Evolutionary conservation across 2,113 vertebrate species (phyloP).

Genomic region (Tenebrosternarchus preto): DNA sequence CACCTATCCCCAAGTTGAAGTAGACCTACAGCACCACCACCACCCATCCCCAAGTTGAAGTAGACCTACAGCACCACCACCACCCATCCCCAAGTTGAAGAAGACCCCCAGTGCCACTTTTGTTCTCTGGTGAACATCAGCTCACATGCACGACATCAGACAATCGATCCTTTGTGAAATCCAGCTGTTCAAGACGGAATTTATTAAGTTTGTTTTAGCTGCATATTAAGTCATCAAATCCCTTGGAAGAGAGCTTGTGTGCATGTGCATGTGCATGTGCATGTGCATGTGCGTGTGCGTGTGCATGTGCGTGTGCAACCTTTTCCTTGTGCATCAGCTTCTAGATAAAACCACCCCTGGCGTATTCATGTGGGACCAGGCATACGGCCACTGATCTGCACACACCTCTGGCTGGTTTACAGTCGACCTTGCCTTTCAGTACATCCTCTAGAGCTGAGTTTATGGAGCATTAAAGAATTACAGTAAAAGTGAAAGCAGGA

Average conservation of each 20-base stretch:
- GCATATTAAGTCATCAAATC: neutral
- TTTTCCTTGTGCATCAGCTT: neutral
- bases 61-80: neutral
- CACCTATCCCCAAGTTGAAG: too few relatives aligned
- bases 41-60: too few relatives aligned
- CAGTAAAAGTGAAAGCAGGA: neutral
- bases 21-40: too few relatives aligned
- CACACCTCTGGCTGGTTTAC: constrained; percentile 37
- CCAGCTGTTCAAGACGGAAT: neutral
- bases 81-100: constrained; percentile 8
- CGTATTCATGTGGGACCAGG: neutral
- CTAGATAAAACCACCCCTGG: neutral
- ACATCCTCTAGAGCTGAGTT: constrained; percentile 42
- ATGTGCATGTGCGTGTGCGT: neutral
- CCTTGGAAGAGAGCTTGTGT: neutral
- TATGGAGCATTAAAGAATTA: constrained; percentile 46
- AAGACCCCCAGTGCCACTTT: neutral
- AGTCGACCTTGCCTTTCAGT: constrained; percentile 45
- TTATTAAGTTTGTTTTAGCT: neutral
- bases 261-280: neutral
- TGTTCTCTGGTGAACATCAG: neutral
- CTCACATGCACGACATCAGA: neutral
- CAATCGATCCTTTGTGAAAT: constrained; percentile 2
- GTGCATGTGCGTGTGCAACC: neutral
- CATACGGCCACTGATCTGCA: constrained; percentile 42